Conservation (phyloP, 2,797 vertebrate genomes). For the Clarias fuscus region DNA sequence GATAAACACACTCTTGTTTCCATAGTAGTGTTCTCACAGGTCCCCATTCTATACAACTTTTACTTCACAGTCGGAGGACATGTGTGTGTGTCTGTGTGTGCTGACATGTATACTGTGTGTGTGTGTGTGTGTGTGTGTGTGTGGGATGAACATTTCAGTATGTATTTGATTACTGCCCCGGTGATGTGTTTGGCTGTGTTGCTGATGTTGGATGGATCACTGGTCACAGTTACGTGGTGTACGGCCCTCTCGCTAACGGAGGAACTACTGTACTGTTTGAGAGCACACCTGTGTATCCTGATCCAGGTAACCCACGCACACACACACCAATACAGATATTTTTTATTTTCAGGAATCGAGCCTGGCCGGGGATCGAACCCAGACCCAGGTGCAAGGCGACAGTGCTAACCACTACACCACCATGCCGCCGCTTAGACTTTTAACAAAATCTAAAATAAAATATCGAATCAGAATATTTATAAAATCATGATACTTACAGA, state of each 20-base stretch:
- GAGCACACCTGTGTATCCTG: conserved; percentile 91
- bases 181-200: conserved; percentile 90
- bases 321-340: not conserved
- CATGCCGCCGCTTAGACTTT: too few species aligned
- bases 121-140: conserved; percentile 1
- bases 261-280: conserved; percentile 93
- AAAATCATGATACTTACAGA: too few species aligned
- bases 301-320: conserved; percentile 80
- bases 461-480: too few species aligned
- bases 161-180: conserved; percentile 88
- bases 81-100: not conserved
- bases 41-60: not conserved
- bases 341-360: too few species aligned
- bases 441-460: too few species aligned
- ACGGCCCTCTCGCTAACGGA: conserved; percentile 92
- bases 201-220: conserved; percentile 98
- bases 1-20: not conserved
- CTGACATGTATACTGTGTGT: too few species aligned
- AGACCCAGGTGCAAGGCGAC: too few species aligned
- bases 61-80: not conserved
- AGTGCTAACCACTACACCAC: too few species aligned
- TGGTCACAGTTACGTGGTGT: conserved; percentile 93
- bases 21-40: not conserved
- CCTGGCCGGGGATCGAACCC: too few species aligned
- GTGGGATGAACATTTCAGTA: conserved; percentile 71